Base-by-base conservation (phyloP, 2,888 invertebrate genomes). In the Dicyrtoma fusca region DNA sequence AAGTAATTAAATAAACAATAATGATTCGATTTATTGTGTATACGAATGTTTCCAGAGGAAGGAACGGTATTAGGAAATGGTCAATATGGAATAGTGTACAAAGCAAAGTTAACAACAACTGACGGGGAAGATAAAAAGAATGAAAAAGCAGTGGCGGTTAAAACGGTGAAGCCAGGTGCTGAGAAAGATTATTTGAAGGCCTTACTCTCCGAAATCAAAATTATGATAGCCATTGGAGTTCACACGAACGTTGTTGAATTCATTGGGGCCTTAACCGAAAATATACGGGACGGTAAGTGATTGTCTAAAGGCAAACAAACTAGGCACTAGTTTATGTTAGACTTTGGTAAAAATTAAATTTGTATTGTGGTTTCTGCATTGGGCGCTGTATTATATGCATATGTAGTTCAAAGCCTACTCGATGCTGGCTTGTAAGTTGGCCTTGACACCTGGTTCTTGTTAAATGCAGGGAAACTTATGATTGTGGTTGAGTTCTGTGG, bases 201-300 rank as follows among this genome's bases (percentile, higher is more conserved):
- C 1, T 78, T 85, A 61, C 76, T 85, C 73, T 84, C 84, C 14
- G 85, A 85, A 76, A 79, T 85, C 68, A 85, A 85, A 80, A 84
- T 85, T 62, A 81, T 85, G 51, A 84, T 84, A 64, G 84, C 84
- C 77, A 81, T 85, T 47, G 85, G 85, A 0, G 83, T 83, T 44
- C 85, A 85, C 78, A 79, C 84, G 34, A 85, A 85, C 76, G 84
- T 85, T 63, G 82, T 85, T 26, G 84, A 84, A 72, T 80, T 85
- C 26, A 81, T 85, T 44, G 85, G 85, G 11, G 85, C 85, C 25
- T 83, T 84, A 19, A 85, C 85, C 17, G 83, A 83, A 78, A 82
- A 82, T 45, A 47, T 72, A 1, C 51, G 70, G 5, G 25, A 72
- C 26, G 47, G 72, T 66, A 65, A 49, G 19, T 47, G 3, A 49